Evolutionary conservation across 2,797 vertebrate genomes (phyloP).

Genomic region (Cephalopachus bancanus): DNA sequence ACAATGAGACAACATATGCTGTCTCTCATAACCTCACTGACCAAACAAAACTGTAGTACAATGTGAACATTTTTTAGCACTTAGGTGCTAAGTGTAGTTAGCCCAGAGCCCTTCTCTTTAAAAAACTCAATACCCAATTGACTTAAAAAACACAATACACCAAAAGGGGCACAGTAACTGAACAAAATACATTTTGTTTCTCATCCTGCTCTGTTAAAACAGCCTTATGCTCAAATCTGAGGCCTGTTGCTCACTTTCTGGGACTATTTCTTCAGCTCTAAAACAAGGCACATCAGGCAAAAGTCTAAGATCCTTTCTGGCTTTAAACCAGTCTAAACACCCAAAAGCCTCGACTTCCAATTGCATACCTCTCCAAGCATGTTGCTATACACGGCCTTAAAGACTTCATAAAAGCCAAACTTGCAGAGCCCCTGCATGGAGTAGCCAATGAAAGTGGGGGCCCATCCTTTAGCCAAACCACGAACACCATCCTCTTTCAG

Average conservation of each 20-base stretch:
- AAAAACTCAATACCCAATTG: constrained; percentile 19
- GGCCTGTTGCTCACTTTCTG: background rate
- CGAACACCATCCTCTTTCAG: constrained; percentile 95
- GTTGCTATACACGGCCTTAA: constrained; percentile 96
- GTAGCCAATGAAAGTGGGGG: constrained; percentile 97
- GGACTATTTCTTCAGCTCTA: constrained; percentile 32
- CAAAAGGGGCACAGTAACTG: constrained; percentile 7
- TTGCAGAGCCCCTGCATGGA: constrained; percentile 99
- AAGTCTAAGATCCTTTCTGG: background rate
- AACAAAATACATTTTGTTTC: background rate
- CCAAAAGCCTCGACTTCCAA: constrained; percentile 6
- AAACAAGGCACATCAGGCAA: constrained; percentile 38
- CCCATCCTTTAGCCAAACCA: constrained; percentile 98
- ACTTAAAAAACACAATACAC: background rate
- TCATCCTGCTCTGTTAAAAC: background rate
- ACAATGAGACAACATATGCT: background rate
- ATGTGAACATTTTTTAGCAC: background rate
- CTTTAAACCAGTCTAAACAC: background rate
- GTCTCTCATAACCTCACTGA: background rate
- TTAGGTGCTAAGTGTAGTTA: background rate
- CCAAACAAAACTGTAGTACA: background rate
- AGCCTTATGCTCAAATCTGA: background rate
- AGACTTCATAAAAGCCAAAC: constrained; percentile 99
- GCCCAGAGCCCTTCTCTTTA: background rate
- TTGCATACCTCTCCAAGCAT: constrained; percentile 95